phyloP scores from a whole-genome alignment of 2,797 vertebrate species.

The Sus cebifrons region DNA sequence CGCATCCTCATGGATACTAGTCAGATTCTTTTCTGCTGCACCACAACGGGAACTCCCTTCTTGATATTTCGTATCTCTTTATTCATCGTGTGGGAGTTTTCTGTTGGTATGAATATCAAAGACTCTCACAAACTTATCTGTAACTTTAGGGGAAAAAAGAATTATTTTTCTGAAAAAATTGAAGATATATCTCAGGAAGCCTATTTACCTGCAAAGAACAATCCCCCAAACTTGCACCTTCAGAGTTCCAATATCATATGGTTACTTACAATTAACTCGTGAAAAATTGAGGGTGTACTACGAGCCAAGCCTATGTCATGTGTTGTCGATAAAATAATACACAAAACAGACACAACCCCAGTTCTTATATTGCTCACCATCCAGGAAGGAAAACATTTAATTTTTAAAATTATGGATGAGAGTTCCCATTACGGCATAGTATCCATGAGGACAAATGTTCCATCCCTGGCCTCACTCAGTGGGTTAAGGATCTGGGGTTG shows the following conservation, averaged over 20 bases:
- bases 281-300: background rate
- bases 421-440: too few relatives aligned
- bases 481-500: too few relatives aligned
- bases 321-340: background rate
- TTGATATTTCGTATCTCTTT: background rate
- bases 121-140: background rate
- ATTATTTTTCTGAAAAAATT: background rate
- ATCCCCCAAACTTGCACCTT: background rate
- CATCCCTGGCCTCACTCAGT: too few relatives aligned
- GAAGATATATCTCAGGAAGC: background rate
- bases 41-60: background rate
- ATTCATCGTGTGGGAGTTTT: background rate
- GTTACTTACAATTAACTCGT: background rate
- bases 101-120: background rate
- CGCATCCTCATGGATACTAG: too few relatives aligned
- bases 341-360: background rate
- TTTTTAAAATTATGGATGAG: background rate
- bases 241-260: background rate
- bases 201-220: background rate
- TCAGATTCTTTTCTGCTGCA: too few relatives aligned
- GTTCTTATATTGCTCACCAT: background rate
- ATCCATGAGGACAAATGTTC: too few relatives aligned
- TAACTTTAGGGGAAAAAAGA: background rate
- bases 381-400: background rate
- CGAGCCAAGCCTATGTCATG: background rate